Conservation (phyloP, 1,140 invertebrate species). For the Pseudomyrmex dendroicus region DNA sequence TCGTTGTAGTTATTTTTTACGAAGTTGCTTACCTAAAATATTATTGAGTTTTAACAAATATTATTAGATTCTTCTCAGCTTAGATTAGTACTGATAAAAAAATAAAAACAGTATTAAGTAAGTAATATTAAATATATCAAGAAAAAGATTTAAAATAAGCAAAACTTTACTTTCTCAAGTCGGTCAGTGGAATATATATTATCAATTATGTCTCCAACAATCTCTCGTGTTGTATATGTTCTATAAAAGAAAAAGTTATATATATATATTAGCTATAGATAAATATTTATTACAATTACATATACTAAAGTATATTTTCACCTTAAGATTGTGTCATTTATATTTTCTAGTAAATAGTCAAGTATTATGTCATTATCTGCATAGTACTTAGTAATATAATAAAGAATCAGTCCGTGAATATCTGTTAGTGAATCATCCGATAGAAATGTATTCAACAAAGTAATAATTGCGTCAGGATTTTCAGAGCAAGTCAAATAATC, state of each 20-base stretch:
- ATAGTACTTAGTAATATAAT: neutral
- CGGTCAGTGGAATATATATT: neutral
- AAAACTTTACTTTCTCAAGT: neutral
- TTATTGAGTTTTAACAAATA: neutral
- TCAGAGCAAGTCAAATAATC: slow-evolving; percentile 53
- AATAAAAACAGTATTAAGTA: no score
- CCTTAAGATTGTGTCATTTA: neutral
- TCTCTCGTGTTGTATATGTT: neutral
- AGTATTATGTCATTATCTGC: neutral
- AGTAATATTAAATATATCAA: no score
- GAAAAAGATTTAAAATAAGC: no score
- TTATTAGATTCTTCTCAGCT: neutral
- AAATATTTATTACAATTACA: no score
- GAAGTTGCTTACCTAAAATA: slow-evolving; percentile 12
- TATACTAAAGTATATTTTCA: neutral
- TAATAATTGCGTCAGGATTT: slow-evolving; percentile 63
- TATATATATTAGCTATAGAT: no score
- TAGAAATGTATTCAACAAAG: slow-evolving; percentile 53
- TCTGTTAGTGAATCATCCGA: neutral
- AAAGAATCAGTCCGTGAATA: rapidly evolving
- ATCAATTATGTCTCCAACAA: neutral
- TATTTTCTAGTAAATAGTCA: slow-evolving; percentile 22
- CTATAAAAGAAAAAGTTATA: neutral
- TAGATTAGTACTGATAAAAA: no score
- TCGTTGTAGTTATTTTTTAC: neutral